Base-by-base conservation (phyloP, 2,113 vertebrate genomes). In the Sturnus vulgaris region DNA sequence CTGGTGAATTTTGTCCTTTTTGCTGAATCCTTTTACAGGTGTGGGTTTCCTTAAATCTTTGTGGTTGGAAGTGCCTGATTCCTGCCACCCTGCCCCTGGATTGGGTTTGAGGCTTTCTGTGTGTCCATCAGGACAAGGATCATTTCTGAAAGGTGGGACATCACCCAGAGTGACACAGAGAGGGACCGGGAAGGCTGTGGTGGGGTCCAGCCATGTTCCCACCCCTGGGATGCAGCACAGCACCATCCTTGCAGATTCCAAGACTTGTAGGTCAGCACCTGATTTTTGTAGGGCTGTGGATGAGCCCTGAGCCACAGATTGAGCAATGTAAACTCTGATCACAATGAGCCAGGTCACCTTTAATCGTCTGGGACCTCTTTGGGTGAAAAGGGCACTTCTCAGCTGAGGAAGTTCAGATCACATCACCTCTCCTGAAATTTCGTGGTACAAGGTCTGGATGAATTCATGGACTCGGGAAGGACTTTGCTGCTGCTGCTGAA, bases 161-260 rank as follows among this genome's bases (percentile, higher is more conserved):
- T 49, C 69, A 37, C 37, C 35, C 40, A 24, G 22, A 64, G 66
- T 28, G 39, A 8, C 39, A 21, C 0, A 0, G 20, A 44, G 13
- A 4, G 33, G 10, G 49, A 8, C 11, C 44, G 49, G 65, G 33
- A 53, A 46, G 56, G 52, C 68, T 33, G 56, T 35, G 47, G 4
- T 0, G 0, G 14, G 39, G 28, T n/a, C 60, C 65, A 57, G 25
- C 9, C 0, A 0, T 21, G 35, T 59, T 80, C 31, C 39, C 61
- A 76, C 4, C 30, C 44, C 30, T 9, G 9, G 28, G 49, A 17
- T 21, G 7, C 11, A 14, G 65, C 80, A 23, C 63, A 80, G 53
- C 71, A 35, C 14, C 0, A 2, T 9, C 61, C 39, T 3, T 14
- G 82, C 46, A 52, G 53, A 87, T 59, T 65, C 46, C 79, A 24